A percentile compares a stretch with the other conserved stretches of the same genome.
Evolutionary conservation across 2,888 invertebrate genomes (phyloP).

Genomic region (Machimus rusticus): DNA sequence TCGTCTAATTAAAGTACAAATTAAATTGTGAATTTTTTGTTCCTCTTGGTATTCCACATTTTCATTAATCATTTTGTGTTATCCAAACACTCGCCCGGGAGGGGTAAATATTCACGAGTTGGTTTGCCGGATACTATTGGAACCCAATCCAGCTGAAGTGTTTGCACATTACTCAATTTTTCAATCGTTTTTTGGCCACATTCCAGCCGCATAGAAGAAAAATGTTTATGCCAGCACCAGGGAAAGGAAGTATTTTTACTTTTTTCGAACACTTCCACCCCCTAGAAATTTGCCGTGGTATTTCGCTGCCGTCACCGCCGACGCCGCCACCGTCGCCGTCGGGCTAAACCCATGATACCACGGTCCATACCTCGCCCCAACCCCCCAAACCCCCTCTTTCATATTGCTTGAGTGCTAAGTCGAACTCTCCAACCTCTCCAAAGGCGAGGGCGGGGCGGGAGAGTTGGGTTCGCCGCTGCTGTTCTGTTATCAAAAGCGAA

Average conservation of each 20-base stretch:
- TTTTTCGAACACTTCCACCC: neutral
- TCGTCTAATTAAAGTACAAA: neutral
- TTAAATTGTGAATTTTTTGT: neutral
- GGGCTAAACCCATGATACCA: neutral
- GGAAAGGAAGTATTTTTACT: conserved; percentile 23
- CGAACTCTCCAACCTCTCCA: neutral
- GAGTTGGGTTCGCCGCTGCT: neutral
- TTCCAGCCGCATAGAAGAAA: conserved; percentile 39
- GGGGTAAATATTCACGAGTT: conserved; percentile 22
- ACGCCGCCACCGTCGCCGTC: neutral
- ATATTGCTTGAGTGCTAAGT: neutral
- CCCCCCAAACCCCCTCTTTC: neutral
- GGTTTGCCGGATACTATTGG: neutral
- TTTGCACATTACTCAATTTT: conserved; percentile 42
- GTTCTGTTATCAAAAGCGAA: conserved; percentile 29
- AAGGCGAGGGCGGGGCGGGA: neutral
- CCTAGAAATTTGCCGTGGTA: neutral
- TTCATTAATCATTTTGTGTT: conserved; percentile 23
- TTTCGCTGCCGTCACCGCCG: neutral
- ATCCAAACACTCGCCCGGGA: neutral
- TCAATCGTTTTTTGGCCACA: conserved; percentile 40
- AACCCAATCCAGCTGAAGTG: conserved; percentile 30
- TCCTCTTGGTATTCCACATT: neutral
- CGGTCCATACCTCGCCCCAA: neutral
- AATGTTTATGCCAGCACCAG: conserved; percentile 39